Evolutionary conservation across 2,888 invertebrate genomes (phyloP), one percentile per base, ranked within the genome.

Genomic region (Hyles lineata): DNA sequence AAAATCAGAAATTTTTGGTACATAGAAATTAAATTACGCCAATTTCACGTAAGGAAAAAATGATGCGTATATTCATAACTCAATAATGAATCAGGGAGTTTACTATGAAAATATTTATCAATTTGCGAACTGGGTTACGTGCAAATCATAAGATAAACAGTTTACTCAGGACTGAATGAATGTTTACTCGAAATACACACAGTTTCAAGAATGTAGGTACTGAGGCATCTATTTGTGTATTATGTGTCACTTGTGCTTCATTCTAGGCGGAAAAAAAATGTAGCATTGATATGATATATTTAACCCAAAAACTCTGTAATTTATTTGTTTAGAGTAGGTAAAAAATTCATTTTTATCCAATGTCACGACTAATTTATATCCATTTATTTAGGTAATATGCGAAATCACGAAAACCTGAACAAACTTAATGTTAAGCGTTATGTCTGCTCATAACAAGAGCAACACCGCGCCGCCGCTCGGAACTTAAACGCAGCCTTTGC

Each of bases 171-270:
- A 32, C 63, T 72, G 63, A 19, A 62, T 71, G 58, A 73, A 74
- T 74, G 74, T 69, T 63, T 72, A 17, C 59, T 29, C 69, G 55
- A 61, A 70, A 50, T 63, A 60, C 35, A 25, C 19, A 70, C 58
- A 67, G 35, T 67, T 35, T 23, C 58, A 59, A 59, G 58, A 35
- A 58, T 63, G 52, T 62, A 29, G 62, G n/a, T 67, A 29, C 6
- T 35, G 55, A 72, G 35, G 32, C 63, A 67, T 67, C 63, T 63
- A 58, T 43, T 67, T 67, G 23, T 23, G 23, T 21, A 50, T 17
- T 15, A 50, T 23, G 50, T 23, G 17, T 50, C 50, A 67, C 2
- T 15, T 0, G 43, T 43, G 43, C 21, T 43, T 21, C 23, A 60
- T 11, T 4, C 17, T 6, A 23, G 6, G 17, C 17, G 15, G 8